These are phyloP conservation scores for Sarcophaga variegata DNA, from an alignment of 2,888 invertebrate species.

Conservation along the genomic window DNA sequence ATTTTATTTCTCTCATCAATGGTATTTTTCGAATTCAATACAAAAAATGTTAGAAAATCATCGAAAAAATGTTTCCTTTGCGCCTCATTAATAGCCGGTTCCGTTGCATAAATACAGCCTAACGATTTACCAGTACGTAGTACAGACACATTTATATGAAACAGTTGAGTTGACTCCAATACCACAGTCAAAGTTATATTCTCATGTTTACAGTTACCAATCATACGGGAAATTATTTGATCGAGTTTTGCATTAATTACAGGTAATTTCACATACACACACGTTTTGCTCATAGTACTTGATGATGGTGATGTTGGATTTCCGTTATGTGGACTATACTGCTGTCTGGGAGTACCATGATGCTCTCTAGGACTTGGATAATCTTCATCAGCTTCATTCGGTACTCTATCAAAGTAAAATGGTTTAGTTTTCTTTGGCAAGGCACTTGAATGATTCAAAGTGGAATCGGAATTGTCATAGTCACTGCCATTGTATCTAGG, in stretches of 20 bases:
- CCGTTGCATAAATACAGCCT: slow-evolving; percentile 43
- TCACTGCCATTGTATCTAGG: no score
- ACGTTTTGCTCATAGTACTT: no score
- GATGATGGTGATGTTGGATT: no score
- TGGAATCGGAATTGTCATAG: no score
- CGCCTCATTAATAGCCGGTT: slow-evolving; percentile 25
- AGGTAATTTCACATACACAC: slow-evolving; percentile 2
- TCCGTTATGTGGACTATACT: no score
- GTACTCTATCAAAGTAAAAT: no score
- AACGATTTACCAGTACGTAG: slow-evolving; percentile 43
- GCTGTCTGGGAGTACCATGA: no score
- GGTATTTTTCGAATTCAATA: slow-evolving; percentile 29
- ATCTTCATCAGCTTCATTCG: no score
- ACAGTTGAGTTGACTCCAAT: slow-evolving; percentile 31
- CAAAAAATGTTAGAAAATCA: slow-evolving; percentile 41
- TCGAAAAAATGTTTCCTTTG: slow-evolving; percentile 27
- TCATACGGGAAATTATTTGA: slow-evolving; percentile 3
- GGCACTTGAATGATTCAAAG: no score
- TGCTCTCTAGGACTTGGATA: no score
- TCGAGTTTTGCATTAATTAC: not conserved
- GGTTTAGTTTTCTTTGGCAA: no score
- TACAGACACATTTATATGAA: slow-evolving; percentile 52
- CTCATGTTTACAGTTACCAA: slow-evolving; percentile 5
- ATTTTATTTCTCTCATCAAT: slow-evolving; percentile 20
- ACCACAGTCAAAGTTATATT: slow-evolving; percentile 46